These are phyloP conservation scores for Coccyzus lansbergi DNA, from an alignment of 2,797 vertebrate species.

Conservation along the genomic window DNA sequence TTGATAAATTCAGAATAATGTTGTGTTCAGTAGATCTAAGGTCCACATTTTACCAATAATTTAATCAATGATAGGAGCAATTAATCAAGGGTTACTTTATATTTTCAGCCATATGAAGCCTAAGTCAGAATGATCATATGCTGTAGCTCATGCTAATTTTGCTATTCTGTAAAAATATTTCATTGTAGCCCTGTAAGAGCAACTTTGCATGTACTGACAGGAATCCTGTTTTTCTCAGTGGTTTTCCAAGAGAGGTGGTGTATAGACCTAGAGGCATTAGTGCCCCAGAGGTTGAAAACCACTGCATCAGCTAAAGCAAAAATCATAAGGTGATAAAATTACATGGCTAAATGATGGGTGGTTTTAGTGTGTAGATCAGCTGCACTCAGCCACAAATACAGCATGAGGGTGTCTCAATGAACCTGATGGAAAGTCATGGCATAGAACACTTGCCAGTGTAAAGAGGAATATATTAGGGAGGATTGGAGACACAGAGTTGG, in stretches of 20 bases:
- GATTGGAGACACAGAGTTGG: background rate
- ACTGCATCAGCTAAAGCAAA: background rate
- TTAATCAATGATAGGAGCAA: background rate
- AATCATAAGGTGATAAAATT: background rate
- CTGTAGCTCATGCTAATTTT: background rate
- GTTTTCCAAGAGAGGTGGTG: background rate
- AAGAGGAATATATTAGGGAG: background rate
- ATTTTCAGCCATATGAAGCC: background rate
- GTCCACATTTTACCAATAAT: background rate
- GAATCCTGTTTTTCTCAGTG: slow-evolving; percentile 9
- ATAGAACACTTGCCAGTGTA: background rate
- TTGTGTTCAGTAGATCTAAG: background rate
- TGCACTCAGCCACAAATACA: background rate
- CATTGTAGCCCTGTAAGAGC: background rate
- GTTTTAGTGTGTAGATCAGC: background rate
- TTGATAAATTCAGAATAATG: background rate
- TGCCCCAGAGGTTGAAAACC: background rate
- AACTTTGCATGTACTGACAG: background rate
- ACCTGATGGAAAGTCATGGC: background rate
- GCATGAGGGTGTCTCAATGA: background rate
- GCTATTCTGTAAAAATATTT: background rate
- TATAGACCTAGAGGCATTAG: background rate
- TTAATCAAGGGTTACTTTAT: background rate
- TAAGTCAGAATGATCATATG: background rate
- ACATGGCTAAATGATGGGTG: background rate